Base-by-base conservation (phyloP, 2,888 invertebrate species). In the Amblyteles armatorius region DNA sequence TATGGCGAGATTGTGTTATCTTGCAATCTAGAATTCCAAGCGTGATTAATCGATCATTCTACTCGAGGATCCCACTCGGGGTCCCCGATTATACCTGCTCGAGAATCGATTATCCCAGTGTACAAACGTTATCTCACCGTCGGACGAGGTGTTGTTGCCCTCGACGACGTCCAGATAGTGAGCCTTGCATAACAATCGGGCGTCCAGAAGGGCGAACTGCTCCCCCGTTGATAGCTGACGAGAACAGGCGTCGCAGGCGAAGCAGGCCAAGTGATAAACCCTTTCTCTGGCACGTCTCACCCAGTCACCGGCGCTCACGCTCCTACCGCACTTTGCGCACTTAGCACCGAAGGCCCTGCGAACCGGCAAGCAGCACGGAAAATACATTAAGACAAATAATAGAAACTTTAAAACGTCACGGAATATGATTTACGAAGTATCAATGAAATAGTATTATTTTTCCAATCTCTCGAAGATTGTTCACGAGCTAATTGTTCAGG, bases 191-290 rank as follows among this genome's bases (percentile, higher is more conserved):
- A 99, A 96, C 84, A 99, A 97, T 88, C 98, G 95, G 94, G 97
- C 97, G 91, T 99, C 99, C 94, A 98, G 97, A 87, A 99, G 95
- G 22, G 99, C 98, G 94, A 99, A 99, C 95, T 99, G 98, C 94
- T 99, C 98, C 13, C 98, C 98, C 2, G 98, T 98, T 90, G 97
- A 97, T 82, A 98, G 95, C 94, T 98, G 98, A 68, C 98, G 95
- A 91, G 98, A 97, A 94, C 98, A 98, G 84, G 98, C 97, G 94
- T 99, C 98, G 94, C 99, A 99, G 50, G 99, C 98, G 94, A 99
- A 99, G 95, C 99, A 99, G 74, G 99, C 99, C 93, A 99, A 95
- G 94, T 99, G 99, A 95, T 98, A 99, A 60, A 99, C 98, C 94
- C 97, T 97, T 91, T 97, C 97, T 78, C 98, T 95, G 44, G 99